Percentiles rank a stretch among this genome's conserved stretches.
Conservation (phyloP, 2,888 invertebrate genomes). For the Epistrophe grossulariae region DNA sequence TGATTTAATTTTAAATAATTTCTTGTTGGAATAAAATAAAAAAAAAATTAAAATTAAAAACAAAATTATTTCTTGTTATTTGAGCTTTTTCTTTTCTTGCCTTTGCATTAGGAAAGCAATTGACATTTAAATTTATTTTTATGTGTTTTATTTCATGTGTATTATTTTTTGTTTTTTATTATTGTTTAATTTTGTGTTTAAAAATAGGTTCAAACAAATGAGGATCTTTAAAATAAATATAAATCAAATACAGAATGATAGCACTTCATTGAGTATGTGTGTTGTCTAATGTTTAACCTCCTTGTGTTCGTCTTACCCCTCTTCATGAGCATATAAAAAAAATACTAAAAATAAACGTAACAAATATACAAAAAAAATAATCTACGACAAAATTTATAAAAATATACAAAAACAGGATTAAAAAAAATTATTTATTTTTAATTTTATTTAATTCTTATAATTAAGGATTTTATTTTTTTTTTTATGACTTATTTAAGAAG, state of each 20-base stretch:
- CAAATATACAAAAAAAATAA: slow-evolving; percentile 57
- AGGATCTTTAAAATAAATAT: slow-evolving; percentile 76
- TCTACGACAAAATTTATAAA: slow-evolving; percentile 42
- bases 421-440: slow-evolving; percentile 48
- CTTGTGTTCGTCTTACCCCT: slow-evolving; percentile 93
- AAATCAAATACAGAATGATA: slow-evolving; percentile 81
- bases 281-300: slow-evolving; percentile 95
- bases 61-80: slow-evolving; percentile 74
- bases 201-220: slow-evolving; percentile 79
- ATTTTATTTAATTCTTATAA: slow-evolving; percentile 54
- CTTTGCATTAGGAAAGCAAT: slow-evolving; percentile 62
- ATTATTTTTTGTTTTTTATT: slow-evolving; percentile 5
- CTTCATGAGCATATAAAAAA: slow-evolving; percentile 79
- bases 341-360: slow-evolving; percentile 77
- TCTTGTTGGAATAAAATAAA: slow-evolving; percentile 7
- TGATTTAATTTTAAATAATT: slow-evolving; percentile 5
- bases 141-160: slow-evolving; percentile 27
- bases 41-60: neutral
- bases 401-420: slow-evolving; percentile 52
- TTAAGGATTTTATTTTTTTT: slow-evolving; percentile 21
- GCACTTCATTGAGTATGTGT: slow-evolving; percentile 88
- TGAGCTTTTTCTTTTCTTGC: slow-evolving; percentile 79
- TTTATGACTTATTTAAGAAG: slow-evolving; percentile 21
- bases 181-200: slow-evolving; percentile 50
- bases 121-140: slow-evolving; percentile 62